Evolutionary conservation across 2,797 vertebrate species (phyloP), one percentile per base, ranked within the genome.

Genomic region (Catamblyrhynchus diadema): DNA sequence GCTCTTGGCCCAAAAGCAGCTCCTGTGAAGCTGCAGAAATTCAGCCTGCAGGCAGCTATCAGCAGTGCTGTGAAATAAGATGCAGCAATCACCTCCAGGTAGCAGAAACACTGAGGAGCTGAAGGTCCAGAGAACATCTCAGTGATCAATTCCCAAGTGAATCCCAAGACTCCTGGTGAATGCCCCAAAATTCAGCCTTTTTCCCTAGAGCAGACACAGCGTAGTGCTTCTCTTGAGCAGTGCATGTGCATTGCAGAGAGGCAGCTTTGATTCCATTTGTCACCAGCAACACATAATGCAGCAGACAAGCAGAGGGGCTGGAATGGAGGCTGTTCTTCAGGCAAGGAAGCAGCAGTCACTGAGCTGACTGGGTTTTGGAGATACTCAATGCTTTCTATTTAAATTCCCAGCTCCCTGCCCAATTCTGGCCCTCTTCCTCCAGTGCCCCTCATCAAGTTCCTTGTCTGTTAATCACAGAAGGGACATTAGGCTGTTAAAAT

Each of bases 311-410:
- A 77, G 37, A 71, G 25, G 0, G 0, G 32, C 28, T 73, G 67
- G 33, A 48, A 48, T n/a, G 32, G 37, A 53, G 56, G 35, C 8
- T 33, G 23, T 30, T 81, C 42, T 35, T 16, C 32, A 71, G 35
- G 33, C 20, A 67, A 75, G 53, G 25, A 81, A 74, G 17, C 70
- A 71, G 77, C 70, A 74, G 50, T 21, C 37, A n/a, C 21, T 44
- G 33, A 32, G 21, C 25, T 30, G 33, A 30, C 28, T 30, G 18
- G 33, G 54, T 53, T 93, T 69, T 64, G 39, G 78, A 73, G 53
- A 70, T 3, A 5, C 25, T 56, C 10, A 3, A 0, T 20, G 0
- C 28, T 25, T 42, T 50, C 44, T 59, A 14, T 47, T 62, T 48
- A 32, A 90, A 83, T 60, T 64, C 48, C 59, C 53, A 67, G 41